Conservation (phyloP, 1,140 invertebrate genomes). For the Drosophila sulfurigaster region DNA sequence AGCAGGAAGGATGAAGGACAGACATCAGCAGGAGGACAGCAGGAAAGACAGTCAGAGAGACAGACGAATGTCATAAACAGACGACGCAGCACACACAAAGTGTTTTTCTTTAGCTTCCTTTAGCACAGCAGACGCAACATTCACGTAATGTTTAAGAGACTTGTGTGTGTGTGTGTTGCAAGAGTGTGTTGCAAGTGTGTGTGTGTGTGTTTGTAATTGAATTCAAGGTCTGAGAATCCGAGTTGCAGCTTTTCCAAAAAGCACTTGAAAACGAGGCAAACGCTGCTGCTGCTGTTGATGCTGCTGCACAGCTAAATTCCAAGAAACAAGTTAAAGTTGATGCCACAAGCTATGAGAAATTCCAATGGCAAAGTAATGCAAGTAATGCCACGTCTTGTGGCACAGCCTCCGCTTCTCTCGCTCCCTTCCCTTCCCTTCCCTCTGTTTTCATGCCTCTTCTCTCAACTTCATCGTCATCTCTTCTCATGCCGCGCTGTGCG, state of each 20-base stretch:
- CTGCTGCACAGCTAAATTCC: constrained; percentile 47
- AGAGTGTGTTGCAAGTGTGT: too few species aligned
- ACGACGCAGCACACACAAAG: constrained; percentile 60
- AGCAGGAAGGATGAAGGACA: constrained; percentile 11
- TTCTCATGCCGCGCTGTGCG: background rate
- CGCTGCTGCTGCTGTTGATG: background rate
- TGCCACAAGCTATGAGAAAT: constrained; percentile 64
- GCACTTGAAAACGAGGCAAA: constrained; percentile 60
- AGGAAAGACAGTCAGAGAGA: constrained; percentile 36
- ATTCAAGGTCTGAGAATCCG: constrained; percentile 54
- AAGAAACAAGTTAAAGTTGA: constrained; percentile 74
- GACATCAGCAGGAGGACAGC: background rate
- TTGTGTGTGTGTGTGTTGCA: constrained; percentile 9
- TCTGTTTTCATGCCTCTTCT: constrained; percentile 14
- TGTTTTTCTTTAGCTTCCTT: constrained; percentile 59
- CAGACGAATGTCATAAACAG: constrained; percentile 53
- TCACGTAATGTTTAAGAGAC: constrained; percentile 45
- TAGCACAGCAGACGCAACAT: constrained; percentile 36
- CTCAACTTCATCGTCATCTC: background rate
- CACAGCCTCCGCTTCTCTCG: constrained; percentile 13
- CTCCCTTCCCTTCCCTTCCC: constrained; percentile 2
- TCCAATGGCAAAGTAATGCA: constrained; percentile 75
- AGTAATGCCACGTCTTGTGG: constrained; percentile 27
- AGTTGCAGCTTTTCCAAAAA: constrained; percentile 56
- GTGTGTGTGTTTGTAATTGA: constrained; percentile 38